phyloP scores from a whole-genome alignment of 2,113 vertebrate species.

The Sylvietta virens region DNA sequence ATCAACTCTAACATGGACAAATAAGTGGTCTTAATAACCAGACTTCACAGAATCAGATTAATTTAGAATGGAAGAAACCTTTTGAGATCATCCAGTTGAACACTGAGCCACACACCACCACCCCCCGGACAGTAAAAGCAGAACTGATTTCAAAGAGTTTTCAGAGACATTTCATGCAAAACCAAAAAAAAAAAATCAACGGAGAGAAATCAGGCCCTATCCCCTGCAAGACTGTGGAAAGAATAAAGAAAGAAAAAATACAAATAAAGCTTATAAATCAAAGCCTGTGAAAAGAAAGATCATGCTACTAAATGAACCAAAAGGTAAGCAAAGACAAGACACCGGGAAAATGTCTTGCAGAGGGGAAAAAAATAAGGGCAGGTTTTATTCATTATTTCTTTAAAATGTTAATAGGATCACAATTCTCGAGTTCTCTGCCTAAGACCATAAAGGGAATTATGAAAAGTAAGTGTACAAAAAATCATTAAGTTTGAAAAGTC shows the following conservation, averaged over 20 bases:
- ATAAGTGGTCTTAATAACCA: background rate
- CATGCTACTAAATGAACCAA: background rate
- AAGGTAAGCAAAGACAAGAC: background rate
- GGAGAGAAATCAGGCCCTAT: rapidly evolving
- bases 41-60: background rate
- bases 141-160: background rate
- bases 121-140: background rate
- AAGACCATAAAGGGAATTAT: slow-evolving; percentile 44
- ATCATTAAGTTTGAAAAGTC: slow-evolving; percentile 65
- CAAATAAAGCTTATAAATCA: background rate
- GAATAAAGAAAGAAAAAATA: background rate
- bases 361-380: background rate
- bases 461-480: slow-evolving; percentile 69
- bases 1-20: background rate
- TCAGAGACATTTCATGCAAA: background rate
- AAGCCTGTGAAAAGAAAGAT: background rate
- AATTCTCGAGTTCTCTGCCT: slow-evolving; percentile 39
- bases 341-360: background rate
- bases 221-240: background rate
- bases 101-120: background rate
- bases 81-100: background rate
- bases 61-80: background rate
- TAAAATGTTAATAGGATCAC: slow-evolving; percentile 51
- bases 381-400: slow-evolving; percentile 41
- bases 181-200: background rate